Evolutionary conservation across 2,113 vertebrate genomes (phyloP).

Genomic region (Oryzias melastigma): DNA sequence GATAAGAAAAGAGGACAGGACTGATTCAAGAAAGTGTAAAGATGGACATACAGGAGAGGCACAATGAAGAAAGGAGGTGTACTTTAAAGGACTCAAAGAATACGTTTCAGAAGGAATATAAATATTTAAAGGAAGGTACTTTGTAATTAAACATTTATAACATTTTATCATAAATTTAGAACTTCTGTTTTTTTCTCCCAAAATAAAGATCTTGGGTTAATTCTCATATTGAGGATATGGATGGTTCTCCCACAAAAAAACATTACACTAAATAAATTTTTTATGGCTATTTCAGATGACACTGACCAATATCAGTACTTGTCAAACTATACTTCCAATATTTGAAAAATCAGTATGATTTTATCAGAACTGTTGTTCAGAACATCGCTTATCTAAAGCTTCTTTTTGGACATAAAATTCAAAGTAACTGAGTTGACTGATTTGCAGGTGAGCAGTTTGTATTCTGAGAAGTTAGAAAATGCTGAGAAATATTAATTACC

Average conservation of each 20-base stretch:
- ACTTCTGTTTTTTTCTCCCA: background rate
- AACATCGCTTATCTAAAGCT: background rate
- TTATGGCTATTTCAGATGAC: background rate
- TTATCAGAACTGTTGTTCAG: background rate
- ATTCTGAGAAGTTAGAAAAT: too few species aligned
- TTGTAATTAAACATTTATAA: too few species aligned
- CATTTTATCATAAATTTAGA: too few species aligned
- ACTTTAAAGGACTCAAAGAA: slow-evolving; percentile 41
- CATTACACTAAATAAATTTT: background rate
- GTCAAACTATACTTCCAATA: background rate
- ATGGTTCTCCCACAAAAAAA: background rate
- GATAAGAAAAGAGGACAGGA: background rate
- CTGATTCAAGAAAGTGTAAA: background rate
- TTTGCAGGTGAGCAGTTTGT: background rate
- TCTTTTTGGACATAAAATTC: background rate
- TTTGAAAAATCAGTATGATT: background rate
- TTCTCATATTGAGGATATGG: background rate
- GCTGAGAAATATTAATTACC: too few species aligned
- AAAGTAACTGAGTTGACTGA: background rate
- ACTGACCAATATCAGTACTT: background rate
- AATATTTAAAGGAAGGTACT: too few species aligned
- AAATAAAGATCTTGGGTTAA: background rate
- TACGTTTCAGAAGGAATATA: too few species aligned
- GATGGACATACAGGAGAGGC: slow-evolving; percentile 9
- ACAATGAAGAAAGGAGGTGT: slow-evolving; percentile 30